These are phyloP conservation scores for Parochlus steinenii DNA, from an alignment of 2,888 invertebrate genomes.

Conservation along the genomic window DNA sequence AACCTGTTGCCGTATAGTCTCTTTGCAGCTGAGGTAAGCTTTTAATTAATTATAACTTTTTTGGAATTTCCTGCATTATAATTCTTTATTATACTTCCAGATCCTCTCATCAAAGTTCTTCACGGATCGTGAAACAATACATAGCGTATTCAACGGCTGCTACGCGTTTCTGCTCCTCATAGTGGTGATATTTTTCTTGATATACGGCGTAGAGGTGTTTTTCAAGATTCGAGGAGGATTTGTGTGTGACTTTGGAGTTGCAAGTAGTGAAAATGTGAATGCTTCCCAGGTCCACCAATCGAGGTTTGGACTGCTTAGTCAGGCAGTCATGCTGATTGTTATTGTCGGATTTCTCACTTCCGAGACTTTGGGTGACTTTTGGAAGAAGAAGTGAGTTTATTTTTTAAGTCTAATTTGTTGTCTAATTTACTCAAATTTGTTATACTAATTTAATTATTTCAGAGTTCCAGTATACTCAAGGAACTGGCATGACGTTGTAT, in stretches of 20 bases:
- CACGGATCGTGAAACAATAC: slow-evolving; percentile 35
- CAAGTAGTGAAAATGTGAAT: slow-evolving; percentile 41
- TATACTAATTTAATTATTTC: slow-evolving; percentile 17
- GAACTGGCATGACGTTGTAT: slow-evolving; percentile 84
- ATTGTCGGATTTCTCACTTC: slow-evolving; percentile 80
- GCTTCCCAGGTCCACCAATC: slow-evolving; percentile 83
- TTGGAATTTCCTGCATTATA: not conserved
- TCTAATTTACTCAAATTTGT: slow-evolving; percentile 2
- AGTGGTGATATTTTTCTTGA: slow-evolving; percentile 80
- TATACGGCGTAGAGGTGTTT: slow-evolving; percentile 87
- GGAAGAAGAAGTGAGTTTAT: slow-evolving; percentile 70
- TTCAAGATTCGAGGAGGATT: slow-evolving; percentile 87
- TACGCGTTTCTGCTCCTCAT: slow-evolving; percentile 83
- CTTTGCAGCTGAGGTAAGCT: slow-evolving; percentile 48
- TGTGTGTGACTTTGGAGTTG: slow-evolving; percentile 44
- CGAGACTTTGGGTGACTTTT: slow-evolving; percentile 80
- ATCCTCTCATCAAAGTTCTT: slow-evolving; percentile 26
- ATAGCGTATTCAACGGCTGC: slow-evolving; percentile 79
- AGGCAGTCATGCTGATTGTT: slow-evolving; percentile 79
- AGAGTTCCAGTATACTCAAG: slow-evolving; percentile 78
- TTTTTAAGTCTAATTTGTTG: not conserved
- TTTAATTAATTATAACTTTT: slow-evolving; percentile 1
- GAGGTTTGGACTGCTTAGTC: slow-evolving; percentile 70
- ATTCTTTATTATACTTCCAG: not conserved
- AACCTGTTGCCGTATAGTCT: slow-evolving; percentile 78